Conservation (phyloP, 2,888 invertebrate genomes). For the Sphaerophoria rueppellii region DNA sequence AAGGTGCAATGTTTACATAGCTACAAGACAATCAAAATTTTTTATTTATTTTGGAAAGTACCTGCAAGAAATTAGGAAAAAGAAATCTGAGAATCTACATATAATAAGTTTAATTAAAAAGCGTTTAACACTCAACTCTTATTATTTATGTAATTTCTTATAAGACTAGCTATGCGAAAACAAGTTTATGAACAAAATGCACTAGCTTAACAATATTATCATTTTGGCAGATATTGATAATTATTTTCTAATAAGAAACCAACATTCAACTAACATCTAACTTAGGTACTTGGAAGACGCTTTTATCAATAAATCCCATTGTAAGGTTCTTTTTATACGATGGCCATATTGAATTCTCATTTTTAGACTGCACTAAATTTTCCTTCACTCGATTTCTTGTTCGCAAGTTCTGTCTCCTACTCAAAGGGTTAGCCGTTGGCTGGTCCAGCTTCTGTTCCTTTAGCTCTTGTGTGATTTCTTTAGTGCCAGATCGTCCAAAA, state of each 20-base stretch:
- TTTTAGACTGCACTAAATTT: not conserved
- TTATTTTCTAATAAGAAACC: not conserved
- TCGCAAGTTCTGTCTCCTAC: not conserved
- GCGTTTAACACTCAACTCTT: too few relatives aligned
- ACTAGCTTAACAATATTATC: too few relatives aligned
- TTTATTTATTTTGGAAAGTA: too few relatives aligned
- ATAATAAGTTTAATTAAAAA: too few relatives aligned
- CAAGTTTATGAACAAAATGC: too few relatives aligned
- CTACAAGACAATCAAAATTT: too few relatives aligned
- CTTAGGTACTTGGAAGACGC: constrained; percentile 78
- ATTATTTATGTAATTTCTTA: too few relatives aligned
- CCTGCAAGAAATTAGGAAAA: too few relatives aligned
- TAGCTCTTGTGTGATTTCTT: constrained; percentile 34
- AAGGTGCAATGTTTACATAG: too few relatives aligned
- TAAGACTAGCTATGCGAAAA: too few relatives aligned
- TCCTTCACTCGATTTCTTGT: constrained; percentile 32
- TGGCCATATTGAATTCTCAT: constrained; percentile 3
- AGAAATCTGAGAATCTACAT: too few relatives aligned
- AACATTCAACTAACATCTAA: constrained; percentile 16
- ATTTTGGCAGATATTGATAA: constrained; percentile 8
- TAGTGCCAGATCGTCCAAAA: constrained; percentile 75
- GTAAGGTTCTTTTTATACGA: constrained; percentile 78
- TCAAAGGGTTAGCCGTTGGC: not conserved
- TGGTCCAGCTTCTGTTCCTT: constrained; percentile 9
- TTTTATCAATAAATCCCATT: constrained; percentile 78